A percentile compares a stretch with the other conserved stretches of the same genome.
Conservation (phyloP, 92 coral and sea anemone genomes). For the Palythoa grandiflora region DNA sequence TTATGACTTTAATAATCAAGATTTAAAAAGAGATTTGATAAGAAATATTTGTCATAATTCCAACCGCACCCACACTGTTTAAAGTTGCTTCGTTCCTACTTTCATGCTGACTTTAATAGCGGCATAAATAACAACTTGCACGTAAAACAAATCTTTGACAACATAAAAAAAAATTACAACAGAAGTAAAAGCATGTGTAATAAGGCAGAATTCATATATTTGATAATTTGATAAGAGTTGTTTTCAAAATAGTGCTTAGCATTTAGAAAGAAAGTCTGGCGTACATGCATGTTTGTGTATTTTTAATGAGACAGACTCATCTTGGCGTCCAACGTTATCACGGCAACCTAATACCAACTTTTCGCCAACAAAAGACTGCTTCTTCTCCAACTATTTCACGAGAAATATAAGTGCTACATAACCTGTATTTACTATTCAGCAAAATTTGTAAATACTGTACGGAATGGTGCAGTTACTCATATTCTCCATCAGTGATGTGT, state of each 20-base stretch:
- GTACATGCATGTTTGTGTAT: neutral
- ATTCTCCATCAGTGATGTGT: neutral
- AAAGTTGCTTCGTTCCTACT: neutral
- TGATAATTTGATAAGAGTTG: neutral
- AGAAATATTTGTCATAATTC: constrained; percentile 2
- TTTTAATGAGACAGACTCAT: neutral
- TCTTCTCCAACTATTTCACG: neutral
- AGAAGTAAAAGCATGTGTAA: neutral
- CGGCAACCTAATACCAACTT: neutral
- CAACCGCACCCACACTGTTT: constrained; percentile 42
- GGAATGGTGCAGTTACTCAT: neutral
- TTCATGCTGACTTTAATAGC: neutral
- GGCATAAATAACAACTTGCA: neutral
- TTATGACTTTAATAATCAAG: neutral
- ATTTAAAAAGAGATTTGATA: neutral
- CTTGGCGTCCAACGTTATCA: neutral
- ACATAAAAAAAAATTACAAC: neutral
- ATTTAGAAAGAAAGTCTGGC: neutral
- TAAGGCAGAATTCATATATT: neutral
- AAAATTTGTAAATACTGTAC: neutral
- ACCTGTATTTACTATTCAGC: neutral
- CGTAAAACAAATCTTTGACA: neutral
- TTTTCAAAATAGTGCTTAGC: neutral
- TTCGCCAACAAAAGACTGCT: too few species aligned
- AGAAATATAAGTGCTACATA: neutral